Evolutionary conservation across 2,888 invertebrate genomes (phyloP).

Genomic region (Scaeva pyrastri): DNA sequence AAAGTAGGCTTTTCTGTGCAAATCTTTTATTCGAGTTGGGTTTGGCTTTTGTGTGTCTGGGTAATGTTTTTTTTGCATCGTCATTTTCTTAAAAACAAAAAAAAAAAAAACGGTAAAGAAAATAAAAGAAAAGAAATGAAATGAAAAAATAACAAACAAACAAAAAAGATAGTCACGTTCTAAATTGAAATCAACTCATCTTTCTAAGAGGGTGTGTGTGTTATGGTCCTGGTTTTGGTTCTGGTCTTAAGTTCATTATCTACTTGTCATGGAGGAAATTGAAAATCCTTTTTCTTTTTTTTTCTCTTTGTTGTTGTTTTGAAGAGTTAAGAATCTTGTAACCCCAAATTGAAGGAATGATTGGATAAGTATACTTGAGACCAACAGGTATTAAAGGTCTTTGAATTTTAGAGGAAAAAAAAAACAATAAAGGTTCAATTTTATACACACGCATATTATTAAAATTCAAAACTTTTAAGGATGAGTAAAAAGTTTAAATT

Average conservation of each 20-base stretch:
- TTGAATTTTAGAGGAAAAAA: not conserved
- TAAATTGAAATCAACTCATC: slow-evolving; percentile 30
- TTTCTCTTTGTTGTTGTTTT: not conserved
- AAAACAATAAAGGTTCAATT: slow-evolving; percentile 7
- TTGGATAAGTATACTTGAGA: not conserved
- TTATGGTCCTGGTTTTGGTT: slow-evolving; percentile 6
- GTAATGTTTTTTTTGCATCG: not conserved
- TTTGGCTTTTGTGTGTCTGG: not conserved
- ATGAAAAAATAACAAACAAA: not conserved
- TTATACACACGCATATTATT: too few species aligned
- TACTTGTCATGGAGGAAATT: slow-evolving; percentile 33
- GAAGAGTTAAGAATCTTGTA: not conserved
- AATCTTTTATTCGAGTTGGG: slow-evolving; percentile 22
- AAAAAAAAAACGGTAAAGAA: not conserved
- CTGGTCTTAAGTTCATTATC: not conserved
- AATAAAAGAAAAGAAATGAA: not conserved
- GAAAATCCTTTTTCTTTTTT: not conserved
- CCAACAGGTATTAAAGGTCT: not conserved
- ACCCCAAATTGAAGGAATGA: not conserved
- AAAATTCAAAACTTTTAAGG: too few species aligned
- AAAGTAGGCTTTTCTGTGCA: not conserved
- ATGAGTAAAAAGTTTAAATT: too few species aligned
- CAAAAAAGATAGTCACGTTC: slow-evolving; percentile 24
- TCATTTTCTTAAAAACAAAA: not conserved
- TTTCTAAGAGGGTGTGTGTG: slow-evolving; percentile 12